phyloP scores from a whole-genome alignment of 2,888 invertebrate genomes.

The Rotaria macrura region DNA sequence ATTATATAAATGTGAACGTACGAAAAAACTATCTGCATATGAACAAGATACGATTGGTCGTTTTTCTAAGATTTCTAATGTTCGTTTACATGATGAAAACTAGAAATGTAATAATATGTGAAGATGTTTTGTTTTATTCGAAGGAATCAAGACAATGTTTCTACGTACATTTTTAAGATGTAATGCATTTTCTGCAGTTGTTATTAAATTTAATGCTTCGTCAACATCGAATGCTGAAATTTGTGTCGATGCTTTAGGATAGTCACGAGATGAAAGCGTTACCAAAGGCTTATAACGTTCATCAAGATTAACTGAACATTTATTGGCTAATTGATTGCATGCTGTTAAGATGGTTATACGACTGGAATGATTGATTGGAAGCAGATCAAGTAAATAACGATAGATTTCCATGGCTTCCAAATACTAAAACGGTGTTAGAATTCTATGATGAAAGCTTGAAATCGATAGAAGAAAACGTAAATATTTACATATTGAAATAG shows the following conservation, averaged over 20 bases:
- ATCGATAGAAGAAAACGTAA: neutral
- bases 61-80: neutral
- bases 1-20: slow-evolving; percentile 13
- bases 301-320: neutral
- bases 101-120: neutral
- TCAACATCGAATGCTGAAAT: neutral
- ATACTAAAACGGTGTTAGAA: neutral
- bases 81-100: neutral
- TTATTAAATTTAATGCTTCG: neutral
- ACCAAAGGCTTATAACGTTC: neutral
- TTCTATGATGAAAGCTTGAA: neutral
- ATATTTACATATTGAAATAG: neutral
- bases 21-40: slow-evolving; percentile 14
- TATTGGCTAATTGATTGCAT: neutral
- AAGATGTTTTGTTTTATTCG: too few species aligned
- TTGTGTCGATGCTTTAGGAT: neutral
- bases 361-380: neutral
- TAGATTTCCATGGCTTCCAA: neutral
- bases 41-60: slow-evolving; percentile 1
- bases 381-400: neutral
- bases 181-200: neutral
- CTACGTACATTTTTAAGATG: neutral
- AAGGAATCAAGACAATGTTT: neutral
- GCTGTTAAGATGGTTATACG: neutral
- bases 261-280: neutral